Evolutionary conservation across 2,888 invertebrate species (phyloP).

Genomic region (Caenorhabditis sulstoni): DNA sequence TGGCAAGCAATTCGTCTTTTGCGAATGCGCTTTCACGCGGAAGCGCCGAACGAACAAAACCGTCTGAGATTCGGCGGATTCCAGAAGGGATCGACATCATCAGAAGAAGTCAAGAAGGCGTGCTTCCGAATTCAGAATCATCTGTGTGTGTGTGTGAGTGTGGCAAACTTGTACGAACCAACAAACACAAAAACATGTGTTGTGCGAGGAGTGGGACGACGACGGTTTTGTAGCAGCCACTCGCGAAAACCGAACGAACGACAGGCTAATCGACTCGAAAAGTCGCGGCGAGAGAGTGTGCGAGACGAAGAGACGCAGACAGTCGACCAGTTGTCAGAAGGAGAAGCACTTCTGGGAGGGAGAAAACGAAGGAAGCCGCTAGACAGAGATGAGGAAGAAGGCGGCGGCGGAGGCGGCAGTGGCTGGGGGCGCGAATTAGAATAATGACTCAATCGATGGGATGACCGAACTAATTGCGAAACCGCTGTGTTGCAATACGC

Average conservation of each 20-base stretch:
- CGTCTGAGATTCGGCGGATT: no score
- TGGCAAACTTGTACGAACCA: slow-evolving; percentile 3
- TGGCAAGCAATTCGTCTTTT: background rate
- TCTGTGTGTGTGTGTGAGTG: no score
- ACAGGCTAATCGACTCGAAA: slow-evolving; percentile 44
- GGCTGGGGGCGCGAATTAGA: slow-evolving; percentile 39
- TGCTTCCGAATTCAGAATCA: no score
- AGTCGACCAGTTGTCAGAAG: slow-evolving; percentile 47
- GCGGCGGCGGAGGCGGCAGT: slow-evolving; percentile 15
- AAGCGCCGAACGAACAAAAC: slow-evolving; percentile 7
- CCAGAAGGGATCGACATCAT: no score
- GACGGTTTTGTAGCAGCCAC: slow-evolving; percentile 43
- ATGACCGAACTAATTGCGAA: slow-evolving; percentile 54
- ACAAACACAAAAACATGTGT: slow-evolving; percentile 39
- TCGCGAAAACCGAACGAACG: slow-evolving; percentile 28
- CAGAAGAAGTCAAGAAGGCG: no score
- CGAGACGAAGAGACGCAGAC: slow-evolving; percentile 35
- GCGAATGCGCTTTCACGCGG: slow-evolving; percentile 31
- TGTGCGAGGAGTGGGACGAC: background rate
- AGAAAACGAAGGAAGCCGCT: no score
- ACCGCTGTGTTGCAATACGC: slow-evolving; percentile 48
- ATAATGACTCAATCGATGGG: slow-evolving; percentile 54
- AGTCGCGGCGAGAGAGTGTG: slow-evolving; percentile 1
- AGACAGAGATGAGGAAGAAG: slow-evolving; percentile 23
- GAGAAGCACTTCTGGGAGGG: slow-evolving; percentile 25